Base-by-base conservation (phyloP, 2,113 vertebrate genomes). In the Cebidichthys violaceus region DNA sequence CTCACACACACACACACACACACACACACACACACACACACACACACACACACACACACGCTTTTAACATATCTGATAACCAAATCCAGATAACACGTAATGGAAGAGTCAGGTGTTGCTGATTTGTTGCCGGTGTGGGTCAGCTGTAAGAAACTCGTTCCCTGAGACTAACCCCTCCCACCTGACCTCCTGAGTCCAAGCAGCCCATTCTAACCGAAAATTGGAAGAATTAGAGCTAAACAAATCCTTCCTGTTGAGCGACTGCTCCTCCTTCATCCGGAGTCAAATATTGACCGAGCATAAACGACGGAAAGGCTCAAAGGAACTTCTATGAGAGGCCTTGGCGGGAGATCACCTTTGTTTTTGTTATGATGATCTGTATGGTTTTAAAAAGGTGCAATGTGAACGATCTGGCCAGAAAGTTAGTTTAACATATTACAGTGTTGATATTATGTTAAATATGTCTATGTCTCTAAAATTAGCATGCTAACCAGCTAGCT, bases 281-380 rank as follows among this genome's bases (percentile, higher is more conserved):
- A 67, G 57, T 65, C 78, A 78, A 85, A 84, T 75, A 76, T 55
- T 81, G 81, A 81, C 69, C 1, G 14, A 52, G 41, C 62, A 82
- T 66, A 61, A 77, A 79, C 71, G 50, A 0, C 13, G 55, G 54
- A 55, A 27, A 43, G 80, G 50, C 57, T 75, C 29, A 81, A 75
- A 85, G 41, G 83, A 18, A 75, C 64, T 75, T 50, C 60, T 54
- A 83, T 77, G 78, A 61, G 13, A 80, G 59, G 54, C 70, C 70
- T 9, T 27, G 18, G 73, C 67, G 65, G 60, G 76, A 66, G 20
- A 72, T 62, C 20, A 37, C 18, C 1, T 45, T 33, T 70, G n/a
- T n/a, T 66, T 45, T 41, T 52, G 50, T 71, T 7, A 27, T 70
- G 22, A 74, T 15, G 57, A 18, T 27, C 9, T 61, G 14, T 47